Base-by-base conservation (phyloP, 1,140 invertebrate species). In the Drosophila carrolli region DNA sequence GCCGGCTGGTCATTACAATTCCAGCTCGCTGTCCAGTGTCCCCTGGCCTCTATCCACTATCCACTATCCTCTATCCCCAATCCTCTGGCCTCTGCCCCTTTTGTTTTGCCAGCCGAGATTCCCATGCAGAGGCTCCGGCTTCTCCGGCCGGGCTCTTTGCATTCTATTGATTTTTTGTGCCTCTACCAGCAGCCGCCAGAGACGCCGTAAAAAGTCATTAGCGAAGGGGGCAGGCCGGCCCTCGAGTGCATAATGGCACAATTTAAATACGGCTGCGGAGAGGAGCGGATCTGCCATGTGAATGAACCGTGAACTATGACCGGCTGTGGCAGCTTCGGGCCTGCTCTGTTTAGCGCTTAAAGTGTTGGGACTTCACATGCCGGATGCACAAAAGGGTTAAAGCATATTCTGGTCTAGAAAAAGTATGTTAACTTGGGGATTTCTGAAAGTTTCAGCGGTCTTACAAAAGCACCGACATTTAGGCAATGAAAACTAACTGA, bases 221-320 rank as follows among this genome's bases (percentile, higher is more conserved):
- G 82, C 85, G 78, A 74, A 72, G 37, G 66, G 65, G 48, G 48
- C 7, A 13, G n/a, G n/a, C 23, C 40, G 53, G 57, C 38, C 62
- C 73, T 79, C 51, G 75, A 88, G 82, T 86, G 82, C 79, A 86
- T 88, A 86, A 86, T 86, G 83, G 83, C 84, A 86, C 83, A 86
- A 86, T 86, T 86, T 86, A 86, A 86, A 86, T 88, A 80, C 82
- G 83, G 70, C 81, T 81, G 66, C 65, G 66, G 56, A 65, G 37
- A 19, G 38, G 38, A 62, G 75, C 54, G 67, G 55, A 70, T 53
- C 56, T 65, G 77, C 48, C 79, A 88, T 88, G 82, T 86, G 82
- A 86, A 86, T 86, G 82, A 86, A 82, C 82, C 83, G 73, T 81
- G 77, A 77, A 77, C 74, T 77, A 77, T 77, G 74, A 68, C 74